phyloP scores from a whole-genome alignment of 2,797 vertebrate species.

The Pristis pectinata region DNA sequence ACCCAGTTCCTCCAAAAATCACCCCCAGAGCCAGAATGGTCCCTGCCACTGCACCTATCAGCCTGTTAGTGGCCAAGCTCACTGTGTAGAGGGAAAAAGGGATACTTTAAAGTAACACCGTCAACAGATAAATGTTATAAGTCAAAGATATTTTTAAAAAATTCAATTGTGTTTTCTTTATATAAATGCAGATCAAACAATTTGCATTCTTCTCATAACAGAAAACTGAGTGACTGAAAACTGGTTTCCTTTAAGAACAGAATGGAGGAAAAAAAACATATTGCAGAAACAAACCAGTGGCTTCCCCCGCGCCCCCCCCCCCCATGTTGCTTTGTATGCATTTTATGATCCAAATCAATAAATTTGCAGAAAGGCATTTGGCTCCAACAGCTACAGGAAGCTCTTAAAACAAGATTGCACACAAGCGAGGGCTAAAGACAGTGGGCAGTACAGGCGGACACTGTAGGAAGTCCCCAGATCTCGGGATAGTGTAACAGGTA shows the following conservation, averaged over 20 bases:
- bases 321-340: neutral
- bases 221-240: neutral
- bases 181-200: slow-evolving; percentile 37
- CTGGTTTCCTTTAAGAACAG: neutral
- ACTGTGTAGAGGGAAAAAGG: slow-evolving; percentile 90
- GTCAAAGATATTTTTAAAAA: slow-evolving; percentile 42
- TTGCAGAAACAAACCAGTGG: neutral
- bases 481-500: neutral
- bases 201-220: neutral
- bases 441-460: neutral
- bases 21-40: slow-evolving; percentile 99
- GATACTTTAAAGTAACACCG: slow-evolving; percentile 65
- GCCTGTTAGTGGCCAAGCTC: slow-evolving; percentile 98
- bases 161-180: slow-evolving; percentile 37
- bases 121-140: slow-evolving; percentile 46
- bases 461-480: neutral
- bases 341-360: neutral
- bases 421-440: neutral
- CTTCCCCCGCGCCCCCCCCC: neutral
- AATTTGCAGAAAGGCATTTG: slow-evolving; percentile 18
- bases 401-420: too few species aligned
- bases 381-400: too few species aligned
- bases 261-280: neutral
- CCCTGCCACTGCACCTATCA: slow-evolving; percentile 98
- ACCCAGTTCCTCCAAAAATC: slow-evolving; percentile 99